Evolutionary conservation across 2,113 vertebrate genomes (phyloP), one percentile per base, ranked within the genome.

Genomic region (Panurus biarmicus): DNA sequence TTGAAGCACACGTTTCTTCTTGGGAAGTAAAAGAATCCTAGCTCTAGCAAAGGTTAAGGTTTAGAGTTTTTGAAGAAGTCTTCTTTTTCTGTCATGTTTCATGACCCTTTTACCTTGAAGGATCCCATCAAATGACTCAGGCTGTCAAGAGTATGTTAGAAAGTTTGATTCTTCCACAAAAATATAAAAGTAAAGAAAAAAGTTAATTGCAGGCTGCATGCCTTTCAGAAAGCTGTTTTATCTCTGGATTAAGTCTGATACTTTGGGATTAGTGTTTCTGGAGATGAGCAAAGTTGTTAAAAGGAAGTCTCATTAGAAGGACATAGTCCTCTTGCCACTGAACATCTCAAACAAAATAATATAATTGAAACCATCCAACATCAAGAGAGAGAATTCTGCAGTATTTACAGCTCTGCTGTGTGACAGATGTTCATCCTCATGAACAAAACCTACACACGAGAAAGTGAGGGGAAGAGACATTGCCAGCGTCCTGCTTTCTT

Each of bases 121-220:
- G 42, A 75, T 70, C 42, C 80, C 77, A 66, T 94, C 84, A 94
- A 96, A 94, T 82, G 58, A 90, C 75, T 97, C 71, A 83, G 86
- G 82, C 38, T 91, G 81, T 40, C 54, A 67, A 42, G 38, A 54
- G 12, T 60, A 35, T 4, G n/a, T 87, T 64, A 67, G 36, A 87
- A 95, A 93, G 62, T 93, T 85, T 85, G 85, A 87, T 82, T 87
- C 66, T 77, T 76, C 24, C 26, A 36, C 42, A 62, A 53, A 93
- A 72, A 62, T 31, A 70, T 11, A 44, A 29, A 75, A 87, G 21
- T 31, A 73, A 82, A 42, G 42, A 70, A 23, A 77, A 73, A 78
- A 91, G 40, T 79, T 95, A 93, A 93, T 87, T 95, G 64, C 74
- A 71, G 85, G 31, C 56, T 74, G 67, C 4, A 1, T 54, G 64